Percentiles rank a stretch among this genome's conserved stretches.
These are phyloP conservation scores for Cephus sareptanus DNA, from an alignment of 2,888 invertebrate genomes.

Conservation along the genomic window DNA sequence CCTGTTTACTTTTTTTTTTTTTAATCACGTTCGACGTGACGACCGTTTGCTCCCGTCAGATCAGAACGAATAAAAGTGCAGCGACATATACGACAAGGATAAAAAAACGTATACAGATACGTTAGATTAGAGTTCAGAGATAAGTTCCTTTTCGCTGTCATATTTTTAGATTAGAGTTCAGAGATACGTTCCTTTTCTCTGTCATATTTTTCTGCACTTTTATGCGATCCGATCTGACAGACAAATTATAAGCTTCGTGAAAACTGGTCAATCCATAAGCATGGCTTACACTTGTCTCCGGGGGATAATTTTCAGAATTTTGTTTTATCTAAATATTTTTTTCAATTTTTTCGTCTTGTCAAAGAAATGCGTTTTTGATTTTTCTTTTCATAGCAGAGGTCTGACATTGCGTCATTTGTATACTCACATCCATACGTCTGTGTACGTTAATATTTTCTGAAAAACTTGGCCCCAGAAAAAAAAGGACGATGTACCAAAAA, in stretches of 20 bases:
- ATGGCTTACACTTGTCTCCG: constrained; percentile 22
- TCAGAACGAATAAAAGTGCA: too few species aligned
- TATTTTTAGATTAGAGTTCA: too few species aligned
- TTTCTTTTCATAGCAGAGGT: too few species aligned
- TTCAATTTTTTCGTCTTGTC: not conserved
- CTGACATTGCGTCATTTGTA: too few species aligned
- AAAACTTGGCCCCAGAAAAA: too few species aligned
- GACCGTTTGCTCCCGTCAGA: not conserved
- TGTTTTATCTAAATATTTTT: not conserved
- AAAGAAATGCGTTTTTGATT: too few species aligned
- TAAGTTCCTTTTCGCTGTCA: not conserved
- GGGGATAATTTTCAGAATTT: constrained; percentile 37
- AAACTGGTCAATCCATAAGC: not conserved
- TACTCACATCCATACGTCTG: too few species aligned
- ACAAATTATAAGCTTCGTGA: constrained; percentile 37
- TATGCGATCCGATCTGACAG: constrained; percentile 28
- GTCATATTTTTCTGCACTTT: not conserved
- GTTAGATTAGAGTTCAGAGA: too few species aligned
- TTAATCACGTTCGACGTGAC: not conserved
- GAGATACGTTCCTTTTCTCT: not conserved
- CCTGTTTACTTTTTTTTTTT: not conserved
- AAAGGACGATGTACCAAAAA: too few species aligned
- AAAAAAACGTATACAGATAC: too few species aligned
- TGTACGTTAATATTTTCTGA: too few species aligned
- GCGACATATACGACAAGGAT: too few species aligned